These are phyloP conservation scores for Eolophus roseicapilla DNA, from an alignment of 2,113 vertebrate genomes.

Conservation along the genomic window DNA sequence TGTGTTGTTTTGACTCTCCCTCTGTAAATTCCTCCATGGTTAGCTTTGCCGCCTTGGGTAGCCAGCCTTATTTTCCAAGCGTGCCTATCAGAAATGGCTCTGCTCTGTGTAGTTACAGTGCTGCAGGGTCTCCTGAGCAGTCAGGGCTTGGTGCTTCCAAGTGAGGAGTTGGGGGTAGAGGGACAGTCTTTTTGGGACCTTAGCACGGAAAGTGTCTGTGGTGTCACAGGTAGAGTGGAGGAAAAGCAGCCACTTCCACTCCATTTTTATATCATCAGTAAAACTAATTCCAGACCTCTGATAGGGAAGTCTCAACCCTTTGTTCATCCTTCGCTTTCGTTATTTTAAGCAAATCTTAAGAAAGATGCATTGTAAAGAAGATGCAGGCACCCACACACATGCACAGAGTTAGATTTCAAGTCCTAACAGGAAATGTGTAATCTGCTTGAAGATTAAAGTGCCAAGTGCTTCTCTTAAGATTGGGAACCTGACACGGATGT, in stretches of 20 bases:
- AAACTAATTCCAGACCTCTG: not conserved
- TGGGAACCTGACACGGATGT: constrained; percentile 47
- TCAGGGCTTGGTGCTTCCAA: fast-evolving
- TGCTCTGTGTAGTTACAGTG: not conserved
- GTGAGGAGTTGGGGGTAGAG: not conserved
- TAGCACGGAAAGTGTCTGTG: not conserved
- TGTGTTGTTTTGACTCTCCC: not conserved
- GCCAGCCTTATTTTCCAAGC: not conserved
- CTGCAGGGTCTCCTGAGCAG: not conserved
- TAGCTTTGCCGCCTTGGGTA: not conserved
- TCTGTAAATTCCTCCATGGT: not conserved
- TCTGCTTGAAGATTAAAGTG: constrained; percentile 53
- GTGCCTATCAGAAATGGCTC: not conserved
- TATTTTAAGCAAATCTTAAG: not conserved
- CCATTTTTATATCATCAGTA: not conserved
- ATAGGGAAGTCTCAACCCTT: not conserved
- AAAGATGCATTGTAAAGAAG: not conserved
- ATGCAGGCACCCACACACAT: not conserved
- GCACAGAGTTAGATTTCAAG: constrained; percentile 34
- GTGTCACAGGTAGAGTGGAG: not conserved
- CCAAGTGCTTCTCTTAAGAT: constrained; percentile 32
- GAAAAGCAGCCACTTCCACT: not conserved
- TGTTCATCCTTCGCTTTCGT: not conserved
- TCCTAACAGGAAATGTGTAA: constrained; percentile 60
- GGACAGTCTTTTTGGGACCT: not conserved